These are phyloP conservation scores for Cheilosia impressa DNA, from an alignment of 2,888 invertebrate genomes.

Conservation along the genomic window DNA sequence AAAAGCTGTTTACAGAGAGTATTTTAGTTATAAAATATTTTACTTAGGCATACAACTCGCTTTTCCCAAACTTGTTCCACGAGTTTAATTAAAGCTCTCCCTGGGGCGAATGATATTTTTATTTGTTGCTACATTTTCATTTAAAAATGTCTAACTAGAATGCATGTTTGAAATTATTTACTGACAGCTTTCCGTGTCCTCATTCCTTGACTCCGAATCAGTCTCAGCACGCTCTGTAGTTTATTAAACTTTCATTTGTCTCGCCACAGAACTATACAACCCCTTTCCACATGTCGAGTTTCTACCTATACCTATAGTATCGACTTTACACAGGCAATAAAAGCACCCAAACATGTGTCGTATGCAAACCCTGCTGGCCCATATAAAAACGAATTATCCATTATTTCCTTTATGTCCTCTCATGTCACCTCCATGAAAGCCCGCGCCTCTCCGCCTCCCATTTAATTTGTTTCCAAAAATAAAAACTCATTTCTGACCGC, in stretches of 20 bases:
- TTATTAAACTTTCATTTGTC: not conserved
- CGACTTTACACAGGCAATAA: not conserved
- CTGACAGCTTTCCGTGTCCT: too few relatives aligned
- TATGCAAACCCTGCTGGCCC: not conserved
- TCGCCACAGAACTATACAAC: not conserved
- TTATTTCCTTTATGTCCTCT: not conserved
- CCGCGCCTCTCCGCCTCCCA: not conserved
- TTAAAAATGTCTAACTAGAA: too few relatives aligned
- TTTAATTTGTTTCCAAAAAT: constrained; percentile 28
- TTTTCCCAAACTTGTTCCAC: too few relatives aligned
- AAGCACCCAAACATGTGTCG: constrained; percentile 4
- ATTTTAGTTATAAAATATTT: too few relatives aligned
- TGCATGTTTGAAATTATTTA: too few relatives aligned
- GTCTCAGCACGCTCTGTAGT: not conserved
- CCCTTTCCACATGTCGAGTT: not conserved
- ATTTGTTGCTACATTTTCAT: too few relatives aligned
- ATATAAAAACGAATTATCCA: not conserved
- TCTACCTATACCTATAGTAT: not conserved
- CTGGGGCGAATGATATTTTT: too few relatives aligned
- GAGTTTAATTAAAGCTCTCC: too few relatives aligned
- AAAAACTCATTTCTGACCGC: constrained; percentile 55
- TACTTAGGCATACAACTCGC: too few relatives aligned
- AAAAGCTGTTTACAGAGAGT: too few relatives aligned
- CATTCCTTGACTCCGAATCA: too few relatives aligned
- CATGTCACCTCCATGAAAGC: not conserved